These are phyloP conservation scores for Neoscelio sp. DNA, from an alignment of 2,888 invertebrate species.

Conservation along the genomic window DNA sequence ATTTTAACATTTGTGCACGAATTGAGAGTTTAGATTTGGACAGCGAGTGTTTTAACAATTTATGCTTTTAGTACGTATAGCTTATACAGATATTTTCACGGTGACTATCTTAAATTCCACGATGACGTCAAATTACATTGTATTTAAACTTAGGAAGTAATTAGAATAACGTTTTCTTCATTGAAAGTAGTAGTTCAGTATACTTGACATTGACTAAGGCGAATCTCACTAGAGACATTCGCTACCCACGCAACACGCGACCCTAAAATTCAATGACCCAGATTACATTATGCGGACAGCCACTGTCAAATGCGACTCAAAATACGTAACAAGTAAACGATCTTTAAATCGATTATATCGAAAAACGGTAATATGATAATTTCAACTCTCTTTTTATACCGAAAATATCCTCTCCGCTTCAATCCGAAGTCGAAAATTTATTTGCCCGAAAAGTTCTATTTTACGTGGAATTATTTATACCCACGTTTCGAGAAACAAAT, in stretches of 20 bases:
- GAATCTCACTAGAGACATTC: conserved; percentile 30
- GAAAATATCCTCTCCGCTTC: too few relatives aligned
- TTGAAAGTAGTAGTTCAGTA: conserved; percentile 26
- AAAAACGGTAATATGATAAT: too few relatives aligned
- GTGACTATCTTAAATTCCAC: neutral
- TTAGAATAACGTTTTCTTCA: neutral
- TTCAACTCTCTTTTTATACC: too few relatives aligned
- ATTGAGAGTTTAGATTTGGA: too few relatives aligned
- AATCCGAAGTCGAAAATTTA: neutral
- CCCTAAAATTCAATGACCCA: conserved; percentile 63
- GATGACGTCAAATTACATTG: too few relatives aligned
- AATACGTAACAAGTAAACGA: conserved; percentile 10
- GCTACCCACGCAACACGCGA: conserved; percentile 54
- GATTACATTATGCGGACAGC: conserved; percentile 43
- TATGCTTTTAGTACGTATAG: too few relatives aligned
- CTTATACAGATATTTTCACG: too few relatives aligned
- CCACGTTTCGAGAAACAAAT: conserved; percentile 1
- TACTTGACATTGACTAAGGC: conserved; percentile 60
- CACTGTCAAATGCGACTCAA: conserved; percentile 8
- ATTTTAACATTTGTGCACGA: too few relatives aligned
- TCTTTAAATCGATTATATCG: conserved; percentile 1
- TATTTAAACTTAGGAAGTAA: too few relatives aligned
- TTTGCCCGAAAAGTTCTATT: conserved; percentile 2
- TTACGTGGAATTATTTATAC: conserved; percentile 39
- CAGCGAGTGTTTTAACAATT: too few relatives aligned